Conservation (phyloP, 2,888 invertebrate species). For the Auanema sp. region DNA sequence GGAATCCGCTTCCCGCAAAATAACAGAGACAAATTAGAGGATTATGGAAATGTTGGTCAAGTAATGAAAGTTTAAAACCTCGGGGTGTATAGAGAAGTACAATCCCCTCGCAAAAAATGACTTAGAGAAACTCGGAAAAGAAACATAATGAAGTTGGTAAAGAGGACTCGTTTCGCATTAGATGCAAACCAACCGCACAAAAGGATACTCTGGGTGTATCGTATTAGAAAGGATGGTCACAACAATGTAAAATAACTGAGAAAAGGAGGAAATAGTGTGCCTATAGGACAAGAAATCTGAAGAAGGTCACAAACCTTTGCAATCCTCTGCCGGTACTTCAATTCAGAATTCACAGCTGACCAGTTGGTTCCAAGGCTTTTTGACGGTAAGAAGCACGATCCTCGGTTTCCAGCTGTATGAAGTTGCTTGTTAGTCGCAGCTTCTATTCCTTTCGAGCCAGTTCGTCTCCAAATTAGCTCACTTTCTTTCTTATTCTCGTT, state of each 20-base stretch:
- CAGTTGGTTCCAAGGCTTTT: slow-evolving; percentile 20
- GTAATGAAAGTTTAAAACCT: too few relatives aligned
- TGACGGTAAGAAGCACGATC: slow-evolving; percentile 4
- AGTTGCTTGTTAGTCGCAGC: slow-evolving; percentile 4
- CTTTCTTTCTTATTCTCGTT: slow-evolving; percentile 13
- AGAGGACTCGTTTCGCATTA: background rate
- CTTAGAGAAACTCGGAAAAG: background rate
- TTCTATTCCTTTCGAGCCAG: slow-evolving; percentile 17
- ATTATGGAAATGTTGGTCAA: too few relatives aligned
- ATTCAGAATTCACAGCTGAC: slow-evolving; percentile 49
- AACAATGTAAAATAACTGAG: too few relatives aligned
- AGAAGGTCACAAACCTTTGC: slow-evolving; percentile 40
- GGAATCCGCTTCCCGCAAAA: too few relatives aligned
- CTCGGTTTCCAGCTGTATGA: slow-evolving; percentile 12
- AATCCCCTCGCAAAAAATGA: background rate
- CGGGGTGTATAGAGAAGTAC: too few relatives aligned
- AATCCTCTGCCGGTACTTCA: slow-evolving; percentile 49
- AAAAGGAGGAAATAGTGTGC: slow-evolving; percentile 1
- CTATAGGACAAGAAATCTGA: slow-evolving; percentile 1
- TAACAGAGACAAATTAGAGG: too few relatives aligned
- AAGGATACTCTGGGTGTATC: background rate
- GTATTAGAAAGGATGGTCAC: too few relatives aligned
- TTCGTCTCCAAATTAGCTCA: slow-evolving; percentile 43
- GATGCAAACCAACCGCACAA: background rate
- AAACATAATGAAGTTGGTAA: background rate